These are phyloP conservation scores for Dolichallabes microphthalmus DNA, from an alignment of 2,113 vertebrate genomes.

Conservation along the genomic window DNA sequence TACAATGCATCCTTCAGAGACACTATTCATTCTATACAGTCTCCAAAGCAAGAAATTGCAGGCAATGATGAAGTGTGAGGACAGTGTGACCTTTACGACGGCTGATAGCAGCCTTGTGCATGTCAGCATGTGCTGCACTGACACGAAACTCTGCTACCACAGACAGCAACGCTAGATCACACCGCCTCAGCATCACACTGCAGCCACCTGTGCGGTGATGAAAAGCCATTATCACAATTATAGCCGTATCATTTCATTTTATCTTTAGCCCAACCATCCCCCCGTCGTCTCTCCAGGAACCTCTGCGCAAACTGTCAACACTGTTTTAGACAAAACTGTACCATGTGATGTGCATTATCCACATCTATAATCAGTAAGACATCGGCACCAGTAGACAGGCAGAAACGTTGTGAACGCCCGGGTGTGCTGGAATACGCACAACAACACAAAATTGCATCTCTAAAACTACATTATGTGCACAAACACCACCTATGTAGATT, in stretches of 20 bases:
- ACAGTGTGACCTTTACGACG: constrained; percentile 64
- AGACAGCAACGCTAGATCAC: constrained; percentile 55
- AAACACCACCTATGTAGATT: not conserved
- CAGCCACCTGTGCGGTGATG: constrained; percentile 46
- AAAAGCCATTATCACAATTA: constrained; percentile 57
- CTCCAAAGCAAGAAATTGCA: constrained; percentile 59
- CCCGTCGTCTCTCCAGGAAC: constrained; percentile 51
- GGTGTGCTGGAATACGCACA: not conserved
- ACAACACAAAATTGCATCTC: not conserved
- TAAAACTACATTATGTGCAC: not conserved
- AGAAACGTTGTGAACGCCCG: not conserved
- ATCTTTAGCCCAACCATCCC: constrained; percentile 39
- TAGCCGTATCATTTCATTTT: constrained; percentile 59
- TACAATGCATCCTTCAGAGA: constrained; percentile 8
- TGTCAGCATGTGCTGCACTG: constrained; percentile 49
- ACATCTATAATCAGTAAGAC: not conserved
- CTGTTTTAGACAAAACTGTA: not conserved
- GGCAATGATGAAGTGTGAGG: constrained; percentile 58
- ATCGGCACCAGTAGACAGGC: not conserved
- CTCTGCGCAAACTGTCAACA: constrained; percentile 17
- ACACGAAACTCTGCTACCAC: constrained; percentile 56
- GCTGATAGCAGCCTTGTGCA: constrained; percentile 61
- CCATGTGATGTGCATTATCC: not conserved
- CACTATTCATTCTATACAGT: not conserved
- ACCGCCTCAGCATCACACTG: constrained; percentile 58